phyloP scores from a whole-genome alignment of 2,888 invertebrate species.

The Sinodicranocentrus sp. region DNA sequence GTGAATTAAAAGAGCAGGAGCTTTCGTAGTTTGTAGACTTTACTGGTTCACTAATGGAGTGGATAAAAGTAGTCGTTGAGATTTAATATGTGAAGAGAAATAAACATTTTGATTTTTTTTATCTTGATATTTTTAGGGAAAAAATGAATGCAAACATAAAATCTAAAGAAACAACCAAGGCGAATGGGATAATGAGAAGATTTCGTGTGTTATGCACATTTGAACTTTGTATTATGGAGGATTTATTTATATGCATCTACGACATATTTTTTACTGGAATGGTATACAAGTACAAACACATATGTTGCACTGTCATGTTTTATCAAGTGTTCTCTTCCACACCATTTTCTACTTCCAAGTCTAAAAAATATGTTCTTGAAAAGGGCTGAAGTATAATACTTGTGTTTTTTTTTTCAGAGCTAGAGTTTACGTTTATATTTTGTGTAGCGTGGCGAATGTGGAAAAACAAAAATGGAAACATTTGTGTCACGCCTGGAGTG shows the following conservation, averaged over 20 bases:
- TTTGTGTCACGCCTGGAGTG: background rate
- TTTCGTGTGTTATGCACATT: conserved; percentile 56
- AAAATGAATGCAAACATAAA: no score
- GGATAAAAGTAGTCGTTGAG: background rate
- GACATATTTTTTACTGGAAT: background rate
- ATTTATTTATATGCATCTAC: background rate
- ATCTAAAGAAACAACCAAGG: conserved; percentile 25
- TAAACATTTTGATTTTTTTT: no score
- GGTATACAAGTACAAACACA: no score
- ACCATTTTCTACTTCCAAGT: conserved; percentile 19
- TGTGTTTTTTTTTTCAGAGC: background rate
- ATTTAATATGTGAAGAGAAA: no score
- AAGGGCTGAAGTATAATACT: background rate
- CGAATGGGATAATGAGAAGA: conserved; percentile 55
- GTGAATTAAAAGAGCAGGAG: background rate
- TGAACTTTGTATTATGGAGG: background rate
- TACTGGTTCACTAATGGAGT: background rate
- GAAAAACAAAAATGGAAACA: conserved; percentile 17
- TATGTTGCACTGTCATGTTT: background rate
- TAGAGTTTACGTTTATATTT: background rate
- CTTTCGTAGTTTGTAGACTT: background rate
- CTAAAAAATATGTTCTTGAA: background rate
- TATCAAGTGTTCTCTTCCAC: no score
- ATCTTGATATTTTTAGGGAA: no score
- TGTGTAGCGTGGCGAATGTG: background rate